Conservation (phyloP, 2,888 invertebrate species). For the Dimorphilus gyrociliatus region DNA sequence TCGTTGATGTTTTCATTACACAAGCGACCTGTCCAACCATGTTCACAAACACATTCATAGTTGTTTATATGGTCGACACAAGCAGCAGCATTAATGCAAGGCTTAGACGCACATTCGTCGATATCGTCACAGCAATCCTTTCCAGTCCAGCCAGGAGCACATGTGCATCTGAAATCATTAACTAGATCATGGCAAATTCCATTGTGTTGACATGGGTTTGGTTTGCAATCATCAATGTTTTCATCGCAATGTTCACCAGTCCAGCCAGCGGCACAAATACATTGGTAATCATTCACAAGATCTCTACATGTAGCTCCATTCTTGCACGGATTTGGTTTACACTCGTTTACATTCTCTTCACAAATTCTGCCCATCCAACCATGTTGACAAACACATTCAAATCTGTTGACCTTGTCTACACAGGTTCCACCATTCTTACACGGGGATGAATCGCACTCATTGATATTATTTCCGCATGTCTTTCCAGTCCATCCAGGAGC, state of each 20-base stretch:
- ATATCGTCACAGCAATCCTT: conserved; percentile 6
- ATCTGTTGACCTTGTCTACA: conserved; percentile 14
- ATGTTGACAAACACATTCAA: conserved; percentile 12
- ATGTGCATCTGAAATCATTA: conserved; percentile 10
- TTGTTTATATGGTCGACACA: conserved; percentile 5
- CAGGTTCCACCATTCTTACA: conserved; percentile 42
- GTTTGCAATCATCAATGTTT: conserved; percentile 36
- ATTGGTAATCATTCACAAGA: conserved; percentile 7
- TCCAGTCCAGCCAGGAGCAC: conserved; percentile 8
- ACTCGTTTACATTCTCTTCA: conserved; percentile 2
- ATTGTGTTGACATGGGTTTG: conserved; percentile 11
- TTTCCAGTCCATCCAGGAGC: conserved; percentile 21
- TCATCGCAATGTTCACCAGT: conserved; percentile 14
- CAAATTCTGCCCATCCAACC: not conserved
- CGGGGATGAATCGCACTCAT: conserved; percentile 9
- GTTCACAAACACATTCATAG: conserved; percentile 9
- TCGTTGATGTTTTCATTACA: conserved; percentile 18
- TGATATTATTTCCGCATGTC: conserved; percentile 10
- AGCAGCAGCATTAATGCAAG: conserved; percentile 6
- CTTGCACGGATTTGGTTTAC: conserved; percentile 2
- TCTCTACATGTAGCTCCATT: conserved; percentile 2
- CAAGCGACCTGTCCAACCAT: conserved; percentile 12
- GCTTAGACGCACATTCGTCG: conserved; percentile 5
- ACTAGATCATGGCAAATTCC: conserved; percentile 11
- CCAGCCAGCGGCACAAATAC: conserved; percentile 14